Evolutionary conservation across 2,113 vertebrate genomes (phyloP).

Genomic region (Synodontis membranacea): DNA sequence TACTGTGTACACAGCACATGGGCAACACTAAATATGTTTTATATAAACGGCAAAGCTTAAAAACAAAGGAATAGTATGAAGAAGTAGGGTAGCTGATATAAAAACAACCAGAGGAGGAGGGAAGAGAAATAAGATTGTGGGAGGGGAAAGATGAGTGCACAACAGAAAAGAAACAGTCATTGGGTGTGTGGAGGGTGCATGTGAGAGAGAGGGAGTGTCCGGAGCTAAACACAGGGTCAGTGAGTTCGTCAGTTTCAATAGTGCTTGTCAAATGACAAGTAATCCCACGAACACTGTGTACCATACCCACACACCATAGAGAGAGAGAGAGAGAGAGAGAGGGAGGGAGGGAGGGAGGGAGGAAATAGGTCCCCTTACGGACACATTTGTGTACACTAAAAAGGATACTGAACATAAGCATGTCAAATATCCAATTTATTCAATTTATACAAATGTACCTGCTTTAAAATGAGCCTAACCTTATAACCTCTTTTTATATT

Average conservation of each 20-base stretch:
- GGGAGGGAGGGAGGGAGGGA: neutral
- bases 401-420: neutral
- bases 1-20: neutral
- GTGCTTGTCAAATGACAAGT: conserved; percentile 70
- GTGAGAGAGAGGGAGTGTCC: conserved; percentile 41
- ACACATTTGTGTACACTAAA: conserved; percentile 23
- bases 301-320: neutral
- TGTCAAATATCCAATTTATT: conserved; percentile 1
- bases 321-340: neutral
- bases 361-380: neutral
- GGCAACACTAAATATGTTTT: neutral
- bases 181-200: neutral
- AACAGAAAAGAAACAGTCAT: neutral
- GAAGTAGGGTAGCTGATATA: neutral
- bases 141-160: neutral
- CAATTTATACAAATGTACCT: neutral
- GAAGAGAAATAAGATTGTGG: neutral
- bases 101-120: neutral
- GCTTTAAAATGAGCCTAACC: neutral
- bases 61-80: neutral
- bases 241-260: conserved; percentile 69
- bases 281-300: conserved; percentile 56
- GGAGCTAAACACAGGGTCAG: conserved; percentile 68
- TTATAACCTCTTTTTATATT: neutral
- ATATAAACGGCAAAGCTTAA: neutral